Percentiles rank a stretch among this genome's conserved stretches.
Conservation (phyloP, 2,797 vertebrate genomes). For the Scolopax rusticola region DNA sequence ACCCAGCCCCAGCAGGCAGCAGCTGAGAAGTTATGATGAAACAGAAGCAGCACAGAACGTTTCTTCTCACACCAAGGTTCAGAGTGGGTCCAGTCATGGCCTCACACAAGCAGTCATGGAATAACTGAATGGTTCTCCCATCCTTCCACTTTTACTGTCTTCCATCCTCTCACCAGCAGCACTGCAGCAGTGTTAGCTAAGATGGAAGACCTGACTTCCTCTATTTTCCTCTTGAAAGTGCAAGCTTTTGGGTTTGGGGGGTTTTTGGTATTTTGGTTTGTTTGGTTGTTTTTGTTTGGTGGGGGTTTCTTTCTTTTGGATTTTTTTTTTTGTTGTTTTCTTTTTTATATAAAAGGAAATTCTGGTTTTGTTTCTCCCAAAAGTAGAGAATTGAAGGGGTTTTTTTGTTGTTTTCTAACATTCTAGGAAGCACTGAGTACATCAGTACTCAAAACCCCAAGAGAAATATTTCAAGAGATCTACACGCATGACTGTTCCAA, state of each 20-base stretch:
- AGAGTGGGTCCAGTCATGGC: neutral
- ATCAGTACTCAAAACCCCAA: neutral
- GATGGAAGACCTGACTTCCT: neutral
- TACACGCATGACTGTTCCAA: neutral
- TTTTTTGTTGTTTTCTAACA: neutral
- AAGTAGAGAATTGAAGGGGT: fast-evolving
- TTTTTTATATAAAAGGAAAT: neutral
- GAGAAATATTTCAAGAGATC: neutral
- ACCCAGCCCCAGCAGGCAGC: neutral
- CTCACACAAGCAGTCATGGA: fast-evolving
- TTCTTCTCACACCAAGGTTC: neutral
- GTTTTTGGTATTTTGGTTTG: neutral
- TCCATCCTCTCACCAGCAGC: neutral
- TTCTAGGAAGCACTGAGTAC: neutral
- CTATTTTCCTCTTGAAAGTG: neutral
- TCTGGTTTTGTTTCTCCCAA: neutral
- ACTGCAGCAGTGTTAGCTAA: neutral
- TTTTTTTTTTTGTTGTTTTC: neutral
- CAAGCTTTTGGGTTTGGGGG: neutral
- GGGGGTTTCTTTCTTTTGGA: neutral
- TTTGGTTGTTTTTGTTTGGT: no score
- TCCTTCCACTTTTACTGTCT: neutral
- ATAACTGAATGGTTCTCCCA: neutral
- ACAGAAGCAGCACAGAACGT: neutral
- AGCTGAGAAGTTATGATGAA: neutral